Evolutionary conservation across 2,113 vertebrate genomes (phyloP), one percentile per base, ranked within the genome.

Genomic region (Calyptommatus sinebrachiatus): DNA sequence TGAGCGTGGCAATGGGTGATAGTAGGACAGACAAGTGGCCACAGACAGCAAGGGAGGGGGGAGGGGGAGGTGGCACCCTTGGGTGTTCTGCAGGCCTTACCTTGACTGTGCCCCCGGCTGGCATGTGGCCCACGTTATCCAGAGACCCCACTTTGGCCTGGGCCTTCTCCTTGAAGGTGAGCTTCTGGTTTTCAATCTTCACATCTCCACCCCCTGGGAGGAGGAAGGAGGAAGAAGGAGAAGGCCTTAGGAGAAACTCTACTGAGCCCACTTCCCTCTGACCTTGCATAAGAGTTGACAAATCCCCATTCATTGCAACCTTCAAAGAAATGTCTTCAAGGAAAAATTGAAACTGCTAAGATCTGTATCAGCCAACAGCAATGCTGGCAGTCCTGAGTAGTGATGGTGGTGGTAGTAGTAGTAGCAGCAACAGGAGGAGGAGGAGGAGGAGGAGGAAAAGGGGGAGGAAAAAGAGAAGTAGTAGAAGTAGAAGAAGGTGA

Each of bases 101-200:
- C 96, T 97, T 97, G 84, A 94, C 8, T 0, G 94, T 83, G 14
- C 95, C 96, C 80, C 94, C 96, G 0, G 95, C 95, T 0, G 96
- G 96, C 18, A 87, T 90, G 77, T 96, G 96, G 74, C 96, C 95
- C 89, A 96, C 89, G 0, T 96, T 97, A 86, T 99, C 98, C 87
- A 96, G 91, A 8, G 97, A 97, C 1, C 96, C 94, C 88, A 97
- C 96, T 86, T 99, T 99, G 50, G 97, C 94, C 80, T 97, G 96
- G 70, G 96, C 96, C 91, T 98, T 97, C 84, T 97, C 97, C 91
- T 96, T 98, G 79, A 96, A 96, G 92, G 94, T 97, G 88, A 97
- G 81, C 89, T 98, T 99, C 92, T 96, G 97, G 76, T 96, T 96
- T 88, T 98, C 97, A 0, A 97, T 96, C 93, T 99, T 99, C 85